These are phyloP conservation scores for Cavia porcellus DNA, from an alignment of 2,113 vertebrate genomes.

Conservation along the genomic window DNA sequence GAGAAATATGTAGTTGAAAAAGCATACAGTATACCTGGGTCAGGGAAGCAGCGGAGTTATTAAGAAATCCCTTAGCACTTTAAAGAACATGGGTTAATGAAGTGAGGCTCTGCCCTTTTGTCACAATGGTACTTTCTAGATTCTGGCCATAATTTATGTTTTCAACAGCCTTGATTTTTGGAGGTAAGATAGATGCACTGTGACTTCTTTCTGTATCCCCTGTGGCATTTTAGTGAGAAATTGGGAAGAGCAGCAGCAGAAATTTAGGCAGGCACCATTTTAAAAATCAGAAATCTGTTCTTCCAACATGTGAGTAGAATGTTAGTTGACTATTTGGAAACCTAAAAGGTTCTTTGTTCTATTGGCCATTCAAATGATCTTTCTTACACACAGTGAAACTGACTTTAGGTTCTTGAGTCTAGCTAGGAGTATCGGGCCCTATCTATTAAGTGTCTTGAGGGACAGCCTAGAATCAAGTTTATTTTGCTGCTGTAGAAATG, in stretches of 20 bases:
- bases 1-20: constrained; percentile 11
- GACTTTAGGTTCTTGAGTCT: constrained; percentile 16
- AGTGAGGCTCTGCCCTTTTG: neutral
- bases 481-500: neutral
- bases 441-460: constrained; percentile 5
- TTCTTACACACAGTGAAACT: neutral
- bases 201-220: neutral
- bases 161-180: constrained; percentile 19
- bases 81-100: constrained; percentile 20
- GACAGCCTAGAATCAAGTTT: neutral
- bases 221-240: neutral
- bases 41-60: neutral
- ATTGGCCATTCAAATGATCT: neutral
- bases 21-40: neutral
- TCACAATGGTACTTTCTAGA: neutral
- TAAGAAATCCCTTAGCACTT: neutral
- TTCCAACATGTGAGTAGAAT: neutral
- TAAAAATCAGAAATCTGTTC: constrained; percentile 2
- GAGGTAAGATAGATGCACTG: neutral
- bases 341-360: neutral
- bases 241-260: neutral
- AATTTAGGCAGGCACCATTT: neutral
- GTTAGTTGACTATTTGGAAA: neutral
- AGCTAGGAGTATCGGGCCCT: neutral
- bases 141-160: neutral